Evolutionary conservation across 2,797 vertebrate genomes (phyloP), one percentile per base, ranked within the genome.

Genomic region (Gila robusta): DNA sequence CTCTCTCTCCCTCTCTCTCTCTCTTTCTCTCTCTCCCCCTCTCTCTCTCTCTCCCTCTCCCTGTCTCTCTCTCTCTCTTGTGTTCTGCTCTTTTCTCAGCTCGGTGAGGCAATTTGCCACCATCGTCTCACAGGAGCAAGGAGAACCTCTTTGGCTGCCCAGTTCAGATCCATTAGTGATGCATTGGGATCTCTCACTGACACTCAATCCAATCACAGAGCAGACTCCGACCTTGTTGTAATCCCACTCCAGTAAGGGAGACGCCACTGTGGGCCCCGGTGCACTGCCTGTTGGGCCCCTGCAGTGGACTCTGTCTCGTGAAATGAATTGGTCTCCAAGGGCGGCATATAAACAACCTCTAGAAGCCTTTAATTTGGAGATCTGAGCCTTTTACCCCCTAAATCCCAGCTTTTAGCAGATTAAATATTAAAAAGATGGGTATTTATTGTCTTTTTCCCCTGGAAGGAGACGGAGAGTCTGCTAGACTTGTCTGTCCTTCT

Each of bases 391-490:
- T 89, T 84, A 85, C 78, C 73, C 59, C 89, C 87, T 89, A 91
- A 92, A 92, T 85, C 74, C 19, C 79, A 91, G 90, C 88, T 92
- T 92, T 92, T 91, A 92, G 88, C 69, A 88, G 86, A 92, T 92
- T 91, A 93, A 92, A 92, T 92, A 90, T 92, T 91, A 91, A 91
- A 91, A 88, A 91, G 88, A 89, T 88, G 79, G 79, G 77, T 83
- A 89, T 91, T 91, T 90, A 90, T 91, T 89, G 88, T 90, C 86
- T 90, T 91, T 91, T 88, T 81, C 28, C 86, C 67, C 73, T 86
- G 76, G 44, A 82, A 81, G 86, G 88, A 82, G 88, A 83, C 86
- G 16, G 21, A 56, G 37, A 70, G 79, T 89, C 83, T 89, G 49
- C 88, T 82, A 66, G 35, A 77, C 54, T 82, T 67, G 71, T 78